Evolutionary conservation across 2,797 vertebrate genomes (phyloP), one percentile per base, ranked within the genome.

Genomic region (Chelmon rostratus): DNA sequence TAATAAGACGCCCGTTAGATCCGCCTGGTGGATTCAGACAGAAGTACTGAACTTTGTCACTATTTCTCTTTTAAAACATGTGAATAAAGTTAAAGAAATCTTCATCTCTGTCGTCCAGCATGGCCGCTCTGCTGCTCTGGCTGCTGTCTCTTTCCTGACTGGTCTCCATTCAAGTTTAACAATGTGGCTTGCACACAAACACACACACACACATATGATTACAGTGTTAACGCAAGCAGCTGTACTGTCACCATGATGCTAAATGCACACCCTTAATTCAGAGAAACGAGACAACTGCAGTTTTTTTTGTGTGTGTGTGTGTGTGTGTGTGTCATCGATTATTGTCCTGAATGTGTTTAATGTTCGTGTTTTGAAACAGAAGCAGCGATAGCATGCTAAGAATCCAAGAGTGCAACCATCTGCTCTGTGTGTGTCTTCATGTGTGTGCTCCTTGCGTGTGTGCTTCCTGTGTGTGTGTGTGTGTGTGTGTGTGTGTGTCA

Each of bases 321-420:
- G 37, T 57, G 54, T 33, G 37, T 71, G 53, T 44, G 38, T 40
- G 68, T 76, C 78, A 59, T 89, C 78, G 83, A 68, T 49, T 78
- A 73, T 89, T 73, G 72, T 84, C 63, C 61, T 62, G 40, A 70
- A 54, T 11, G 18, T 76, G 81, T 77, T 84, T 57, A 62, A 67
- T 68, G 76, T 69, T 28, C 82, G 63, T 54, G 78, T 76, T 85
- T 77, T 67, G 62, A 84, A 73, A 71, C 33, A 8, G 42, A 77
- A 68, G 61, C 63, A 49, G 73, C 1, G 28, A 23, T 23, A 44
- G 46, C 73, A 57, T 64, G 73, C 68, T 70, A 73, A 59, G 72
- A 33, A 56, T 79, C 70, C 76, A 79, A 49, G 76, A 79, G 79
- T 86, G 82, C 2, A 15, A 19, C 82, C 88, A 79, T 88, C 82